Evolutionary conservation across 2,113 vertebrate genomes (phyloP).

Genomic region (Hyperopisus bebe): DNA sequence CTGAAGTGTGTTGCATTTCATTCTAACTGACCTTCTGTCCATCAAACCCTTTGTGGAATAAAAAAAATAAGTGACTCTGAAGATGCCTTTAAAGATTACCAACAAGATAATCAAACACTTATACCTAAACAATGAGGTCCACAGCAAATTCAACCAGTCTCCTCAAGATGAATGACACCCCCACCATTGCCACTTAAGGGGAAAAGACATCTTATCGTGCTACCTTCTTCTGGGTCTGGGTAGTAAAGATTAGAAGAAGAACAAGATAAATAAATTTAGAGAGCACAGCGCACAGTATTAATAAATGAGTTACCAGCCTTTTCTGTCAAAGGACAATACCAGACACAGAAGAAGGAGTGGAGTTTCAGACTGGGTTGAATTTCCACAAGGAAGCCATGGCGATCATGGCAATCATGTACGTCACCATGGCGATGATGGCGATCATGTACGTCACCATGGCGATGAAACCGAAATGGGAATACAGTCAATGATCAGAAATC

Average conservation of each 20-base stretch:
- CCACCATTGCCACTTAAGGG: not conserved
- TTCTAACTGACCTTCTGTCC: not conserved
- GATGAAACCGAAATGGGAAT: not conserved
- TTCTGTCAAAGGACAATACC: not conserved
- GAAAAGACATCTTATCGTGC: not conserved
- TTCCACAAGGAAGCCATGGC: not conserved
- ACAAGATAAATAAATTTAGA: not conserved
- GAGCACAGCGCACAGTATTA: not conserved
- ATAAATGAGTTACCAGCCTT: not conserved
- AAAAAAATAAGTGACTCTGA: not conserved
- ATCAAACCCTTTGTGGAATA: not conserved
- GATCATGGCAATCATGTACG: not conserved
- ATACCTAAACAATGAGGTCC: not conserved
- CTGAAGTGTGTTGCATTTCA: not conserved
- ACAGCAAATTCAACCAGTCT: slow-evolving; percentile 4
- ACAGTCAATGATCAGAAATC: not conserved
- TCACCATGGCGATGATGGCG: not conserved
- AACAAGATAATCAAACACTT: not conserved
- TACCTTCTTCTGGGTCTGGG: not conserved
- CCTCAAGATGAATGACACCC: not conserved
- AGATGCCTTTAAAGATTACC: not conserved
- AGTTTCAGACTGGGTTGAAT: not conserved
- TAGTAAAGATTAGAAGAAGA: not conserved
- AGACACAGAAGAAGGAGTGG: not conserved
- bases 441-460: not conserved